A percentile compares a stretch with the other conserved stretches of the same genome.
Conservation (phyloP, 2,888 invertebrate genomes). For the Myopa testacea region DNA sequence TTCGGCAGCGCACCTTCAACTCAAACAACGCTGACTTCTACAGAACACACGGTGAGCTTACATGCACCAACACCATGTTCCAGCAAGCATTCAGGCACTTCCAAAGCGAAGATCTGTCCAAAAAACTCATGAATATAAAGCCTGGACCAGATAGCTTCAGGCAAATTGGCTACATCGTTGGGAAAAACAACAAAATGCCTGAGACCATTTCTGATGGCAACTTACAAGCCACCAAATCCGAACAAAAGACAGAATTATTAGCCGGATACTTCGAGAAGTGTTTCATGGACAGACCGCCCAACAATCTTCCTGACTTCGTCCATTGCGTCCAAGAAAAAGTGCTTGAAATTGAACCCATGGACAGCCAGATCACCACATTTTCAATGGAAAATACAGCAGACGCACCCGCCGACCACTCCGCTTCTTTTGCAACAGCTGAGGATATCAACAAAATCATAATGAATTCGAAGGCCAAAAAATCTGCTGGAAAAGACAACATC, state of each 20-base stretch:
- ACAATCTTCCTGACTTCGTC: neutral
- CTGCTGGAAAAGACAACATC: neutral
- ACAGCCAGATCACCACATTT: too few species aligned
- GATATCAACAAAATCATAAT: neutral
- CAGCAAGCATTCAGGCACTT: neutral
- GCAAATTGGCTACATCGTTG: neutral
- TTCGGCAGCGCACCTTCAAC: neutral
- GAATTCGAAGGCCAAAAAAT: neutral
- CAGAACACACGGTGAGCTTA: neutral
- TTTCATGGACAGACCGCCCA: neutral
- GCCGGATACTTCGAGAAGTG: neutral
- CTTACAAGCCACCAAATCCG: neutral
- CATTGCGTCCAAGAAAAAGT: too few species aligned
- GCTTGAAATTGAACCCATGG: too few species aligned
- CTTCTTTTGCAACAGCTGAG: neutral
- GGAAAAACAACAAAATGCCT: neutral
- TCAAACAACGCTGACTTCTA: neutral
- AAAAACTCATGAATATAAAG: neutral
- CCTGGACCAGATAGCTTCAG: conserved; percentile 10
- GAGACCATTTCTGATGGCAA: neutral
- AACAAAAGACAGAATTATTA: neutral
- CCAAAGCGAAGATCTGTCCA: neutral
- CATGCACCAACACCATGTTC: neutral
- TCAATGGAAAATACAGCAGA: too few species aligned
- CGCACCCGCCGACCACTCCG: neutral